phyloP scores from a whole-genome alignment of 1,140 invertebrate species.

The Armadillidium nasatum region DNA sequence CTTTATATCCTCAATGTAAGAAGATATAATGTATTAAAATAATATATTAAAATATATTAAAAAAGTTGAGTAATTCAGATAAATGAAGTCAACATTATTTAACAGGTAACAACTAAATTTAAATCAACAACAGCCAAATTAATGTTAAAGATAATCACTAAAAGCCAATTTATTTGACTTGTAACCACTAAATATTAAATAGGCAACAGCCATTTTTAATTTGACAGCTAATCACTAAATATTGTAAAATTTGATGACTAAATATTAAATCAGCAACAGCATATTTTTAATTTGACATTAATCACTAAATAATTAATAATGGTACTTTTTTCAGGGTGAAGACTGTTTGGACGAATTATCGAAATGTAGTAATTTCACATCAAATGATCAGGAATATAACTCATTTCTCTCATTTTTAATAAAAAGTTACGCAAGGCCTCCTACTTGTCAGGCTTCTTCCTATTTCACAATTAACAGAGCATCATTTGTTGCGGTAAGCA shows the following conservation, averaged over 20 bases:
- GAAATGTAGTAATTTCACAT: not conserved
- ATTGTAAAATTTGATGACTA: not conserved
- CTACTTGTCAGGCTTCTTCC: not conserved
- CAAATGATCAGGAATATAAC: not conserved
- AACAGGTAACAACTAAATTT: no score
- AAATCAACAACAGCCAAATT: no score
- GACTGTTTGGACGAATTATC: not conserved
- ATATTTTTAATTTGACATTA: not conserved
- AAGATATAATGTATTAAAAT: no score
- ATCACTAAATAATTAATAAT: not conserved
- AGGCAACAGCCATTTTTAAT: not conserved
- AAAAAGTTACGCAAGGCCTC: not conserved
- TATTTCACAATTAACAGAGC: not conserved
- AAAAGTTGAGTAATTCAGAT: no score
- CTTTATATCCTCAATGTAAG: no score
- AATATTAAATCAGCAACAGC: not conserved
- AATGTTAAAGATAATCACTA: no score
- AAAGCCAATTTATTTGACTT: no score
- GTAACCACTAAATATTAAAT: not conserved
- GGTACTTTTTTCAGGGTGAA: not conserved
- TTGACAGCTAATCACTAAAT: not conserved
- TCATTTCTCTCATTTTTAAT: not conserved
- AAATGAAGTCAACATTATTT: no score
- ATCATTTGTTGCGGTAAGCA: not conserved
- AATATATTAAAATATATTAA: no score